Evolutionary conservation across 2,113 vertebrate genomes (phyloP).

Genomic region (Hepsetus odoe): DNA sequence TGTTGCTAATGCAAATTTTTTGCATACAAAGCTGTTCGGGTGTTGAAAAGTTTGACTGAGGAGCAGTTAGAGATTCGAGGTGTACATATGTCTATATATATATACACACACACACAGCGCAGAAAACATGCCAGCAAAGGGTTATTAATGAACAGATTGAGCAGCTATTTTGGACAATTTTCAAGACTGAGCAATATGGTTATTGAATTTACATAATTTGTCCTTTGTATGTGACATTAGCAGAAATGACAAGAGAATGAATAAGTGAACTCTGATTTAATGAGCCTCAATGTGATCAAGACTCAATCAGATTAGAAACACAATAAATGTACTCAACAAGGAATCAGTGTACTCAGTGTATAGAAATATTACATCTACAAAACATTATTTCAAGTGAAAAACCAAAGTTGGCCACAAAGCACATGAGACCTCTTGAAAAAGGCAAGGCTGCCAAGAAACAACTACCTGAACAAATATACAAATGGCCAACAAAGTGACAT

Average conservation of each 20-base stretch:
- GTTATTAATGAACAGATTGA: too few relatives aligned
- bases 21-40: too few relatives aligned
- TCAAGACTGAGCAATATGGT: too few relatives aligned
- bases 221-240: too few relatives aligned
- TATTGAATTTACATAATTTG: too few relatives aligned
- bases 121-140: too few relatives aligned
- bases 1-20: too few relatives aligned
- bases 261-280: conserved; percentile 3
- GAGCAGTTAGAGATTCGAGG: too few relatives aligned
- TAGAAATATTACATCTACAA: conserved; percentile 11
- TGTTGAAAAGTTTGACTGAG: too few relatives aligned
- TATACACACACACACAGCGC: too few relatives aligned
- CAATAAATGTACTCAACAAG: not conserved
- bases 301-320: not conserved
- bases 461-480: not conserved
- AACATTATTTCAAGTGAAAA: conserved; percentile 1
- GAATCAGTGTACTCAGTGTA: not conserved
- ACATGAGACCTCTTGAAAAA: not conserved
- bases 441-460: not conserved
- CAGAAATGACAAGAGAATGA: not conserved
- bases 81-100: too few relatives aligned
- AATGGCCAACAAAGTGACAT: not conserved
- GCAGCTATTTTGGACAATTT: too few relatives aligned
- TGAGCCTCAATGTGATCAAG: not conserved
- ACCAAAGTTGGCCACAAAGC: not conserved